Conservation (phyloP, 2,888 invertebrate genomes). For the Pristionchus maxplancki region DNA sequence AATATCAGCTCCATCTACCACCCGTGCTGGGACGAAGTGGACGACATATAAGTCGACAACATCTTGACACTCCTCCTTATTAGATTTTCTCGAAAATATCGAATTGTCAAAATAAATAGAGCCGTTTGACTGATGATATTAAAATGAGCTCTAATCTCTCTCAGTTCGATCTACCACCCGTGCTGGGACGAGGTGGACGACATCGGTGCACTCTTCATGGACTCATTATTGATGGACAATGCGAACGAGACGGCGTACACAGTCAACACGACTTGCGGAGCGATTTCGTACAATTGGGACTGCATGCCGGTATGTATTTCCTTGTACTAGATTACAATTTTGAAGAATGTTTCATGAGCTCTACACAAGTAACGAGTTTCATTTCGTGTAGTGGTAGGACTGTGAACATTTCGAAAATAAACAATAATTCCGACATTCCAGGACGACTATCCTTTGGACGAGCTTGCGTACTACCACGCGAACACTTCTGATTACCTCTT, state of each 20-base stretch:
- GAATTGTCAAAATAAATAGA: too few species aligned
- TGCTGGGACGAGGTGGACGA: slow-evolving; percentile 13
- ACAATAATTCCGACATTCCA: slow-evolving; percentile 10
- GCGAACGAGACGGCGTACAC: neutral
- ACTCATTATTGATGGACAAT: neutral
- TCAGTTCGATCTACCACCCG: too few species aligned
- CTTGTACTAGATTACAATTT: neutral
- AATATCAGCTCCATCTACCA: neutral
- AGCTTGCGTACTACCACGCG: slow-evolving; percentile 56
- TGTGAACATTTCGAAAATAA: neutral
- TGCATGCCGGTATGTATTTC: slow-evolving; percentile 60
- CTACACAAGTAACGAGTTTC: too few species aligned
- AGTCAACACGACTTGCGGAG: slow-evolving; percentile 59
- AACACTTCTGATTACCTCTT: slow-evolving; percentile 66
- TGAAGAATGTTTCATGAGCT: neutral
- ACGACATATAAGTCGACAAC: neutral
- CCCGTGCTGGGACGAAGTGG: neutral
- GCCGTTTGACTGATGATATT: too few species aligned
- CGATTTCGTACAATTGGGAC: slow-evolving; percentile 67
- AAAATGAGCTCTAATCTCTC: too few species aligned
- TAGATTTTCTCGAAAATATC: too few species aligned
- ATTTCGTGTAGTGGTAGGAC: too few species aligned
- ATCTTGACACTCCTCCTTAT: too few species aligned
- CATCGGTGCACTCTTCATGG: neutral
- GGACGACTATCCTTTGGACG: slow-evolving; percentile 67